Conservation (phyloP, 2,113 vertebrate genomes). For the Micronycteris hirsuta region DNA sequence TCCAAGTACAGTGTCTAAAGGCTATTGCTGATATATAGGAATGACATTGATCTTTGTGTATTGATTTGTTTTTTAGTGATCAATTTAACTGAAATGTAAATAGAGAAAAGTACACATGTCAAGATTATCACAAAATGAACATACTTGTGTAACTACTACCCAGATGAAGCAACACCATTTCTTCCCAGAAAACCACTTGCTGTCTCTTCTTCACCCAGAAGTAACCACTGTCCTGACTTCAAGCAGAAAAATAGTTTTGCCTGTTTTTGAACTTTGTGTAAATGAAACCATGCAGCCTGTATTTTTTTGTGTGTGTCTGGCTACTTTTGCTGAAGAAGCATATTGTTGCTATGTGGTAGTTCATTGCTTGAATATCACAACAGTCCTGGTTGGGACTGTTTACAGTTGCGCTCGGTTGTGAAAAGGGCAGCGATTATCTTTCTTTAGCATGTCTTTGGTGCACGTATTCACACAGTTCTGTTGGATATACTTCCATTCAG, state of each 20-base stretch:
- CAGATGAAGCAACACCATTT: not conserved
- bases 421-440: not conserved
- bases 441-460: not conserved
- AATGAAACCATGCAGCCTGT: not conserved
- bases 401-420: not conserved
- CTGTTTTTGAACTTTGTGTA: not conserved
- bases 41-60: not conserved
- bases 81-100: not conserved
- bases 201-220: not conserved
- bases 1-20: not conserved
- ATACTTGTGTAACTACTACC: not conserved
- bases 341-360: not conserved
- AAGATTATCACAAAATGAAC: not conserved
- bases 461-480: not conserved
- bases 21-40: not conserved
- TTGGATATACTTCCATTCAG: not conserved
- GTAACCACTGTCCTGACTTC: not conserved
- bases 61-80: constrained; percentile 30
- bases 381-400: not conserved
- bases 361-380: not conserved
- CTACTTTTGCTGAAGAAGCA: not conserved
- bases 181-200: not conserved
- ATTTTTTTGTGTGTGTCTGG: not conserved
- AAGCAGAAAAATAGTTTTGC: constrained; percentile 5
- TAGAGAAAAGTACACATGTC: not conserved